These are phyloP conservation scores for Aphelocoma californica DNA, from an alignment of 2,797 vertebrate species.

Conservation along the genomic window DNA sequence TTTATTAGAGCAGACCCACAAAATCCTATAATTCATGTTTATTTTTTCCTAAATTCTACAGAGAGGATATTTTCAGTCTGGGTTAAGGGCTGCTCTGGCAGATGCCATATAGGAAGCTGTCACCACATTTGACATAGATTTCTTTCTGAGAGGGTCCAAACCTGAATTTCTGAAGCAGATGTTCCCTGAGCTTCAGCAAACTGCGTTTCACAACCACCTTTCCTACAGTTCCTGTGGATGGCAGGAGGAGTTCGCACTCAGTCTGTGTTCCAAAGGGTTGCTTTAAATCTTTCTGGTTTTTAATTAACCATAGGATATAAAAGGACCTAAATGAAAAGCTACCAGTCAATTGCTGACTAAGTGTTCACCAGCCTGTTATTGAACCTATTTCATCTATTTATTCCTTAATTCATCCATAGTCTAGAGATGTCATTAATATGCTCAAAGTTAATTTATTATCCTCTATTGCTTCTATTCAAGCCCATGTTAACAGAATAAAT, in stretches of 20 bases:
- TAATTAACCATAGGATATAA: conserved; percentile 34
- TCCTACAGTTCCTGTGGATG: not conserved
- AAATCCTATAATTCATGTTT: not conserved
- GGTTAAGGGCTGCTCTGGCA: not conserved
- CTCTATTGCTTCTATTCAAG: conserved; percentile 57
- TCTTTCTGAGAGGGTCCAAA: not conserved
- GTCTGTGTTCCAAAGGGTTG: not conserved
- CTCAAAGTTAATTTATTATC: conserved; percentile 68
- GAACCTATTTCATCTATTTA: conserved; percentile 52
- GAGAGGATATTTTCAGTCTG: not conserved
- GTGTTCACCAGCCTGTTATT: conserved; percentile 42
- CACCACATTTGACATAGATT: not conserved
- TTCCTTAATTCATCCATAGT: conserved; percentile 52
- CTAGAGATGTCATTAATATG: conserved; percentile 64
- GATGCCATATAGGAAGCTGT: not conserved
- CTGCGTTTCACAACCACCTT: not conserved
- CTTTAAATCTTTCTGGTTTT: not conserved
- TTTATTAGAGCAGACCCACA: not conserved
- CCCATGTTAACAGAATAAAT: conserved; percentile 70
- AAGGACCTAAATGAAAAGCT: conserved; percentile 9
- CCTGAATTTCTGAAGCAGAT: not conserved
- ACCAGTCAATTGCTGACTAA: conserved; percentile 38
- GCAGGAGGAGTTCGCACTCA: not conserved
- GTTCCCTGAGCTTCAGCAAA: not conserved
- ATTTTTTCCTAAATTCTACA: not conserved